Conservation (phyloP, 2,797 vertebrate genomes). For the Phalanger gymnotis region DNA sequence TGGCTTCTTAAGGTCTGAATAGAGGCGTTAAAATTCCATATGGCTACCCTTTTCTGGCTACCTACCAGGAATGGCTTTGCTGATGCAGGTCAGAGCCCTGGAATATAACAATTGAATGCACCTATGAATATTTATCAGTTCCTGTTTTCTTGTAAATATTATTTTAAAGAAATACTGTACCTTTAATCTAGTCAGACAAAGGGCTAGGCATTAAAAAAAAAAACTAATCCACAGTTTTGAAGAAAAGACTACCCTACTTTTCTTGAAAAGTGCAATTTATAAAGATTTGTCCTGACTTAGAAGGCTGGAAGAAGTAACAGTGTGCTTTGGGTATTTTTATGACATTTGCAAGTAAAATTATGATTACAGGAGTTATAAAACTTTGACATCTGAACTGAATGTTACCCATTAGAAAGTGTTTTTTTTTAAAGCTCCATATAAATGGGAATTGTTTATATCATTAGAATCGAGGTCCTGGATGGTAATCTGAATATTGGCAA, state of each 20-base stretch:
- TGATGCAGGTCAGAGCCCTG: constrained; percentile 38
- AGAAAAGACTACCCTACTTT: not conserved
- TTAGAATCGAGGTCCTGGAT: not conserved
- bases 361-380: not conserved
- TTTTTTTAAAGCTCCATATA: not conserved
- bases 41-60: constrained; percentile 3
- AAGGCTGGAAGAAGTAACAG: not conserved
- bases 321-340: not conserved
- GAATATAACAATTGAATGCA: not conserved
- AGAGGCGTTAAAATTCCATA: constrained; percentile 48
- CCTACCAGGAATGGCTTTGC: constrained; percentile 49
- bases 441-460: not conserved
- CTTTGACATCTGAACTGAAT: not conserved
- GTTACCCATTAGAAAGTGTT: not conserved
- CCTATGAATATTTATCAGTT: not conserved
- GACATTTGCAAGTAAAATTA: not conserved
- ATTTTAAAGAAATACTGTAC: constrained; percentile 41
- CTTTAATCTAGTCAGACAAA: constrained; percentile 12
- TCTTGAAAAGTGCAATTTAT: not conserved
- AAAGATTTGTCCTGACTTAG: not conserved
- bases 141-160: constrained; percentile 6
- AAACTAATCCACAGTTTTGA: not conserved
- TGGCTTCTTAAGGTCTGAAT: constrained; percentile 50
- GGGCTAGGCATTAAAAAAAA: not conserved
- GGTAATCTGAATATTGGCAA: not conserved